Evolutionary conservation across 2,797 vertebrate species (phyloP), one percentile per base, ranked within the genome.

Genomic region (Syngnathus acus): DNA sequence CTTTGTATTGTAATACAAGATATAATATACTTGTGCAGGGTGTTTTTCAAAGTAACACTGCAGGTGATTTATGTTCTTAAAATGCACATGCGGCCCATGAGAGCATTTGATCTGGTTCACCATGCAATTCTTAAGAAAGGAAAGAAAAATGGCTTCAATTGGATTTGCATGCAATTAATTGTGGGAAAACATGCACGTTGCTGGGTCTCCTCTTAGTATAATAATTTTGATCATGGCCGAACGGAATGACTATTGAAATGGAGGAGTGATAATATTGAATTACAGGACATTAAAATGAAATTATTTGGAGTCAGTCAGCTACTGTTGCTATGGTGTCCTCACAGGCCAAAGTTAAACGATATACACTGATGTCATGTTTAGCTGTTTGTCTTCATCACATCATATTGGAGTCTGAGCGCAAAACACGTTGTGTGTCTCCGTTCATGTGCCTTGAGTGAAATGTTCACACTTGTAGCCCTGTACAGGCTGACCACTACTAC

Each of bases 401-500:
- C 40, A n/a, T 60, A 68, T 69, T 61, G 32, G 2, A 43, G 37
- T 38, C 5, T 55, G 55, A 58, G 66, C 74, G 72, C 71, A 69
- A 70, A 68, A 9, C 57, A 62, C 68, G 17, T 60, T 66, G 48
- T 72, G 77, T 70, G 75, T 88, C 74, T 84, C 73, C 71, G 78
- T 72, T 86, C 76, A 80, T 78, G 90, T 92, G 91, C 91, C 91
- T 92, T 92, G 77, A 74, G 78, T 81, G 76, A 81, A 82, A 73
- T 76, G 69, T 45, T 86, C 84, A 85, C 65, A 71, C 39, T 73
- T 83, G 80, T 75, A 73, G 79, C 79, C 80, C 72, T 69, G 57
- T 60, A 67, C 66, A 71, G 68, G 69, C 70, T 71, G 67, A 68
- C 0, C 42, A 50, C 70, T 26, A 75, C 68, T 70, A 81, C 74